phyloP scores from a whole-genome alignment of 2,797 vertebrate genomes.

The Manis crassicaudata region DNA sequence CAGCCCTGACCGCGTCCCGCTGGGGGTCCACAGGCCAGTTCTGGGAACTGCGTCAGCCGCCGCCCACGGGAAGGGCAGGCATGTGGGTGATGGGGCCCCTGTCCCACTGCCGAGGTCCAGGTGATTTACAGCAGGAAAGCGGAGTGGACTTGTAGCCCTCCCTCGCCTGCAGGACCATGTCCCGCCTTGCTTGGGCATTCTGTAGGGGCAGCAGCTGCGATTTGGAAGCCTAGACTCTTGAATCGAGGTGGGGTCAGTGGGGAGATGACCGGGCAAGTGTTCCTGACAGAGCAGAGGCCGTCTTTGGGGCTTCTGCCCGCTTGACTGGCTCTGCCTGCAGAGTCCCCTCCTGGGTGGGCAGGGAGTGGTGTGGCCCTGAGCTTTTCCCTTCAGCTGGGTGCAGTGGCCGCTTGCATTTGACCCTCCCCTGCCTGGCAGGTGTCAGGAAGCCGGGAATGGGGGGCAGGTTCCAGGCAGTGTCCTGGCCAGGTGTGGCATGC shows the following conservation, averaged over 20 bases:
- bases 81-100: not conserved
- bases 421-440: not conserved
- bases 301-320: not conserved
- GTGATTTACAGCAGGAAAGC: slow-evolving; percentile 56
- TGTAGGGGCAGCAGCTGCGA: not conserved
- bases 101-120: not conserved
- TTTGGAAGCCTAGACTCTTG: slow-evolving; percentile 32
- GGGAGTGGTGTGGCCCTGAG: not conserved
- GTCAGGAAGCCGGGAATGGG: not conserved
- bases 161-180: not conserved
- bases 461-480: not conserved
- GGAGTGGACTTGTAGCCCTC: not conserved
- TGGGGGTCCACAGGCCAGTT: not conserved
- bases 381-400: not conserved
- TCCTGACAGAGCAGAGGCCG: not conserved
- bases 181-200: slow-evolving; percentile 42
- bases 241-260: too few relatives aligned
- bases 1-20: not conserved
- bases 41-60: slow-evolving; percentile 31
- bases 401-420: not conserved
- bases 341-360: not conserved
- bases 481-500: not conserved
- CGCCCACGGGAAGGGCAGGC: not conserved
- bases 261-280: not conserved
- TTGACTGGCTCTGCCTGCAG: accelerated